phyloP scores from a whole-genome alignment of 2,797 vertebrate species.

The Strix occidentalis region DNA sequence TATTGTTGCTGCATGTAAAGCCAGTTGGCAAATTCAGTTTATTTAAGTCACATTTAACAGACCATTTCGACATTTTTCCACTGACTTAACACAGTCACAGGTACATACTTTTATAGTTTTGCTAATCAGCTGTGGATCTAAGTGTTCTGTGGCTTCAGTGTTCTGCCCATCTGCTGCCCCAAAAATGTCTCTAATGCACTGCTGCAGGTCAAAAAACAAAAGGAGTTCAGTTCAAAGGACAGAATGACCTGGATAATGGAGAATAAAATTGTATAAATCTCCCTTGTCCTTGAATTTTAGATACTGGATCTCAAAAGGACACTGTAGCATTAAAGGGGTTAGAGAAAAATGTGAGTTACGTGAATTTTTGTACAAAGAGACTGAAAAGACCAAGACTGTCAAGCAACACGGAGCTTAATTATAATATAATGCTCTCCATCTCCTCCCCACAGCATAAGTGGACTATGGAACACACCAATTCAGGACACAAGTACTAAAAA shows the following conservation, averaged over 20 bases:
- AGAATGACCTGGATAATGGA: neutral
- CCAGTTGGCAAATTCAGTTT: neutral
- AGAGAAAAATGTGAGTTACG: neutral
- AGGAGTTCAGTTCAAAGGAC: neutral
- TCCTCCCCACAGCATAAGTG: neutral
- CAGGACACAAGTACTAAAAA: constrained; percentile 17
- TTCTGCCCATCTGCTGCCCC: neutral
- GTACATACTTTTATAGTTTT: neutral
- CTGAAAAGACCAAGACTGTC: neutral
- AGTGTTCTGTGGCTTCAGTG: neutral
- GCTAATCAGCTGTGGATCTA: neutral
- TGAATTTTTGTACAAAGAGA: neutral
- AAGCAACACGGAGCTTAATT: neutral
- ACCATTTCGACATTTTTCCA: neutral
- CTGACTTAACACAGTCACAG: neutral
- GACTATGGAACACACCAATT: neutral
- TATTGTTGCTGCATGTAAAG: neutral
- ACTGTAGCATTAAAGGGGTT: neutral
- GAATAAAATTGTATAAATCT: neutral
- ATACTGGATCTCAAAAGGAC: neutral
- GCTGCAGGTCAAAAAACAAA: neutral
- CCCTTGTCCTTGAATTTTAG: neutral
- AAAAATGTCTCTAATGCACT: neutral
- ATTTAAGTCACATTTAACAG: neutral
- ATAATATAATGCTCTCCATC: neutral